Conservation (phyloP, 2,797 vertebrate genomes). For the Carcharodon carcharias region DNA sequence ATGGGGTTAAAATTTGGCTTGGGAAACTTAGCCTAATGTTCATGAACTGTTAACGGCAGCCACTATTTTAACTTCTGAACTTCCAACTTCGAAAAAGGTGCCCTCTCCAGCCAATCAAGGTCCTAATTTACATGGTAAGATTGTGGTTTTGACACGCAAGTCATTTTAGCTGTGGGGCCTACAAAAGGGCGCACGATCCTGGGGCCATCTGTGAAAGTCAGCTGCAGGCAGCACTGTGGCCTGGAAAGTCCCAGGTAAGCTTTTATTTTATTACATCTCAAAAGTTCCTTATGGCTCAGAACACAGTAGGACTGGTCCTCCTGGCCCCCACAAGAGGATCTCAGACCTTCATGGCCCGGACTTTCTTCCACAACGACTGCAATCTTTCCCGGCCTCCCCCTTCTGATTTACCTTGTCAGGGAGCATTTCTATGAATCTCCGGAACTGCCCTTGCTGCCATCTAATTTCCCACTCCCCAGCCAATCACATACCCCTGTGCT, state of each 20-base stretch:
- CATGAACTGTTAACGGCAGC: too few relatives aligned
- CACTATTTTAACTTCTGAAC: too few relatives aligned
- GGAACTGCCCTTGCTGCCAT: neutral
- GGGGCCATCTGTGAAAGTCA: neutral
- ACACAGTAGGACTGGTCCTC: neutral
- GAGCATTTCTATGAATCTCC: too few relatives aligned
- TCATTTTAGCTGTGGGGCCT: neutral
- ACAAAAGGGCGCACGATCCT: neutral
- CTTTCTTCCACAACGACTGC: neutral
- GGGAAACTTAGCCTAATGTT: too few relatives aligned
- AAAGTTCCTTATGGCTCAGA: neutral
- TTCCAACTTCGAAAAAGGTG: too few relatives aligned
- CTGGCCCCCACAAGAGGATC: neutral
- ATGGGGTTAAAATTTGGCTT: too few relatives aligned
- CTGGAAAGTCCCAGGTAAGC: neutral
- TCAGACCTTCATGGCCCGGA: neutral
- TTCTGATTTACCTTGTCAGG: neutral
- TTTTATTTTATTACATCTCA: neutral
- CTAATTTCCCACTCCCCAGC: neutral
- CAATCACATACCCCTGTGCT: neutral
- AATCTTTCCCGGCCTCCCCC: neutral
- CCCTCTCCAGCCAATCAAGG: neutral
- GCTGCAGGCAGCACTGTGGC: neutral
- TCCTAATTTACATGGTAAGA: neutral
- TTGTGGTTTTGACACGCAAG: neutral